Evolutionary conservation across 2,797 vertebrate genomes (phyloP), one percentile per base, ranked within the genome.

Genomic region (Pangasius mekongensis): DNA sequence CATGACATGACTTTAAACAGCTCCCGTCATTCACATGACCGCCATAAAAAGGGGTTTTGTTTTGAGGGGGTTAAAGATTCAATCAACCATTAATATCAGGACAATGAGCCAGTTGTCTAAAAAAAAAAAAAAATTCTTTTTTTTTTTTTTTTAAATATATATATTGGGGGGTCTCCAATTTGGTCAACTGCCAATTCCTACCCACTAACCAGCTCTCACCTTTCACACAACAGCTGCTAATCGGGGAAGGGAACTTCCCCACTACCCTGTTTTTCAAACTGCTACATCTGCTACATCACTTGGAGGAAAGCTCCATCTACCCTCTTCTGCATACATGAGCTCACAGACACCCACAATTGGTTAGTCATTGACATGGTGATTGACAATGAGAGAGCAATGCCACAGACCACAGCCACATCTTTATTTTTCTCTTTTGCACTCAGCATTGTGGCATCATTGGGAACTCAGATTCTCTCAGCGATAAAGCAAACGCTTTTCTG

Each of bases 101-200:
- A 64, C 47, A 83, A 83, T 83, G 81, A 64, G 81, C 47, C 58
- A n/a, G 76, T 60, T 62, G 56, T 81, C 8, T 33, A 3, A 13
- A 33, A 80, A 80, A 8, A 54, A 47, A 52, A 58, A 14, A 43
- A 39, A 39, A 39, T 43, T 43, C 39, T 13, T 18, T 7, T 16
- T 78, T n/a, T 58, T 80, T 64, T 43, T 39, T 1, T 39, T 39
- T 4, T 6, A n/a, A 2, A 39, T 39, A 39, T 39, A 39, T 39
- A 14, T 30, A 22, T n/a, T 30, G 76, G 33, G 22, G 5, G 2
- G 24, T 43, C 0, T 47, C n/a, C 8, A 30, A 2, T 30, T 49
- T 20, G n/a, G 27, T 9, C 27, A 47, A 47, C 27, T 30, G 43
- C 14, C 2, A 49, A 2, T 49, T 49, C 27, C 20, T 4, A 30